Conservation (phyloP, 2,113 vertebrate genomes). For the Spea multiplicata region DNA sequence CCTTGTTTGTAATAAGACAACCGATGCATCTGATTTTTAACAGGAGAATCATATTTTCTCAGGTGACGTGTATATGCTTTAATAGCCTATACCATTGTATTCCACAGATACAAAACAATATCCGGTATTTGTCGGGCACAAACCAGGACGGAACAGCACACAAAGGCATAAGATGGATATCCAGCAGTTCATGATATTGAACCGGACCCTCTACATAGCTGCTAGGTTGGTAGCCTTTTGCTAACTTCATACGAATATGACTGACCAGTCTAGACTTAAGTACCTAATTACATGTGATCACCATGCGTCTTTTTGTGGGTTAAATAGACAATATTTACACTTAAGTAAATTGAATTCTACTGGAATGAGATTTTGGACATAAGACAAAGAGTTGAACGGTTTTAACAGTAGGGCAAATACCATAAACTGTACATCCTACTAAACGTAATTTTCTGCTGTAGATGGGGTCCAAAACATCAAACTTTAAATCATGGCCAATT, state of each 20-base stretch:
- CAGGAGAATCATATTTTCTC: not conserved
- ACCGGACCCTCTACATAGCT: slow-evolving; percentile 89
- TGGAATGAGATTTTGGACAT: not conserved
- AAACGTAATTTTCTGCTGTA: no score
- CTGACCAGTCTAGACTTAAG: not conserved
- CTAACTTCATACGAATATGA: not conserved
- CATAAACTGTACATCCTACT: no score
- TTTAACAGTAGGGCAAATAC: no score
- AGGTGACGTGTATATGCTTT: not conserved
- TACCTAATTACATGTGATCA: not conserved
- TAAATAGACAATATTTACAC: not conserved
- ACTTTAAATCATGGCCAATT: no score
- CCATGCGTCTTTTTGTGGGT: not conserved
- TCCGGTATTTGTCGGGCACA: slow-evolving; percentile 96
- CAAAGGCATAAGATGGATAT: slow-evolving; percentile 96
- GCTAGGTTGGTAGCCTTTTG: slow-evolving; percentile 75
- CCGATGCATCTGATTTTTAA: not conserved
- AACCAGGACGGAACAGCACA: slow-evolving; percentile 93
- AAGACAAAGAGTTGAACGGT: no score
- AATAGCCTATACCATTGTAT: not conserved
- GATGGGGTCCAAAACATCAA: no score
- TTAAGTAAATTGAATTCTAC: not conserved
- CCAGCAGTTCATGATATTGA: slow-evolving; percentile 94
- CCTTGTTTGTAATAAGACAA: no score
- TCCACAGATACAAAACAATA: slow-evolving; percentile 95